Evolutionary conservation across 2,113 vertebrate genomes (phyloP).

Genomic region (Xenus cinereus): DNA sequence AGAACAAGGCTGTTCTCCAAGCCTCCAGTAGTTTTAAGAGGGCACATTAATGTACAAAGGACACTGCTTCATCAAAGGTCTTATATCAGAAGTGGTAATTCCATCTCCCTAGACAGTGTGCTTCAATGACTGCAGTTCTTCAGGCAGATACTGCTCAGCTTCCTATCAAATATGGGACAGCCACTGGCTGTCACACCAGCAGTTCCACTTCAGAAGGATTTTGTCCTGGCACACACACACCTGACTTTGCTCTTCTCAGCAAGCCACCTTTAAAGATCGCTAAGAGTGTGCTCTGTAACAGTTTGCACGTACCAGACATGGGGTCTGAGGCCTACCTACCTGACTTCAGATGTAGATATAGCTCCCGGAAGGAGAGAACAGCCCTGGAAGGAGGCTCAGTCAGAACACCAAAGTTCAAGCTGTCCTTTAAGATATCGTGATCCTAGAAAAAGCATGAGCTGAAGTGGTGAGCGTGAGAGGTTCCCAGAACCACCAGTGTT

Average conservation of each 20-base stretch:
- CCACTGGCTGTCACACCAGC: rapidly evolving
- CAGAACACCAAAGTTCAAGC: neutral
- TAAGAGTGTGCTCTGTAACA: neutral
- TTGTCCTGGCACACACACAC: neutral
- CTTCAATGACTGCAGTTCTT: neutral
- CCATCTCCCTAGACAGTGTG: neutral
- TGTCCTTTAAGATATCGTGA: neutral
- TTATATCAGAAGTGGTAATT: neutral
- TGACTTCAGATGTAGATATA: neutral
- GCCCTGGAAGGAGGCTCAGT: neutral
- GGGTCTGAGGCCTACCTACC: neutral
- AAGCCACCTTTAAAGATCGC: neutral
- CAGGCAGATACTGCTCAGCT: neutral
- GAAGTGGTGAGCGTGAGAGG: neutral
- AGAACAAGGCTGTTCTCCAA: neutral
- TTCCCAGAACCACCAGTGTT: neutral
- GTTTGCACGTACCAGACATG: neutral
- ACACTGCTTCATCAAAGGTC: neutral
- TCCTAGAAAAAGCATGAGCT: neutral
- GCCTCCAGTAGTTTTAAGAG: neutral
- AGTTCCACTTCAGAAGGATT: neutral
- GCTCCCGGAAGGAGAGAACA: neutral
- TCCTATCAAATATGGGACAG: neutral
- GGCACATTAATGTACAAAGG: neutral
- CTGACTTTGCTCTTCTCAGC: neutral